Conservation (phyloP, 2,113 vertebrate species). For the Trematomus loennbergii region DNA sequence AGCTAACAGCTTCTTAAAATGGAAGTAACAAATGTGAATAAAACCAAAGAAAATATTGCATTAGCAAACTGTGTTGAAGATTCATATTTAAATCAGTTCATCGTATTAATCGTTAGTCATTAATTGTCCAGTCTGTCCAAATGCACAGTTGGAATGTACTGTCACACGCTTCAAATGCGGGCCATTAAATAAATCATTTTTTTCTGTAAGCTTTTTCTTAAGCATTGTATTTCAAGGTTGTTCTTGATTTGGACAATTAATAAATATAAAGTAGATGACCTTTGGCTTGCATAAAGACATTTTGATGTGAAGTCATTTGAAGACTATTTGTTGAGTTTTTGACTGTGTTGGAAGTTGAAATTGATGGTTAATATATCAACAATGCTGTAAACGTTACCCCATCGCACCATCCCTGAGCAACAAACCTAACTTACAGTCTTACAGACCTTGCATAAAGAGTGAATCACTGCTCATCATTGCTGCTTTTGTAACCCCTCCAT, state of each 20-base stretch:
- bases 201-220: not conserved
- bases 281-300: slow-evolving; percentile 62
- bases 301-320: not conserved
- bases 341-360: not conserved
- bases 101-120: not conserved
- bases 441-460: slow-evolving; percentile 33
- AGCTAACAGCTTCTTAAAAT: slow-evolving; percentile 10
- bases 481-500: not conserved
- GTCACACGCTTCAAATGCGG: slow-evolving; percentile 35
- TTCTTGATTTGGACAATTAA: slow-evolving; percentile 24
- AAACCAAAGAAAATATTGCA: not conserved
- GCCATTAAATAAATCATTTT: not conserved
- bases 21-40: not conserved
- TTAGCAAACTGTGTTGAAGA: not conserved
- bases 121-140: not conserved
- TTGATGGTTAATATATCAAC: not conserved
- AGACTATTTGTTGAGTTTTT: not conserved
- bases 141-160: slow-evolving; percentile 10
- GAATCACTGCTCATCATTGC: slow-evolving; percentile 3
- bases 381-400: not conserved
- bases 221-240: not conserved
- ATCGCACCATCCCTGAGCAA: slow-evolving; percentile 35
- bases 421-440: not conserved
- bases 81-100: not conserved
- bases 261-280: slow-evolving; percentile 11